phyloP scores from a whole-genome alignment of 2,888 invertebrate genomes.

The Sicus ferrugineus region DNA sequence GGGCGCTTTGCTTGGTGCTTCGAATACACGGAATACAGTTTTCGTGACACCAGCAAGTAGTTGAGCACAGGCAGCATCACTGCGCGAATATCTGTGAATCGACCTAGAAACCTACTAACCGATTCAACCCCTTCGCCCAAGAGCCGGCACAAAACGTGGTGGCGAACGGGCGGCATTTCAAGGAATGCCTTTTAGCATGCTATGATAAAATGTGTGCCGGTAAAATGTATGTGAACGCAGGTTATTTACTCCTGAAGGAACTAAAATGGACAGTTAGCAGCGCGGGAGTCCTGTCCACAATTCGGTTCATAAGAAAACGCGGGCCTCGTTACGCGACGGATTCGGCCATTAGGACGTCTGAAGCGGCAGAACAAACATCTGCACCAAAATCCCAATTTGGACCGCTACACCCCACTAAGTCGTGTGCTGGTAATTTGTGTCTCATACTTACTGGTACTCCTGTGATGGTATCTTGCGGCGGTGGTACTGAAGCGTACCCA shows the following conservation, averaged over 20 bases:
- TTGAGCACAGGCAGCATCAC: conserved; percentile 18
- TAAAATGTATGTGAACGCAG: neutral
- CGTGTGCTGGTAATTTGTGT: too few relatives aligned
- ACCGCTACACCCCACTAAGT: too few relatives aligned
- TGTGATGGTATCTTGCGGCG: conserved; percentile 62
- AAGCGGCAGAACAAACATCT: too few relatives aligned
- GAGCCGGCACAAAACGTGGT: neutral
- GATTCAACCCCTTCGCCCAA: neutral
- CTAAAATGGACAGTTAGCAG: neutral
- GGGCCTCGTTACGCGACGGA: too few relatives aligned
- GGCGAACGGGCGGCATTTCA: neutral
- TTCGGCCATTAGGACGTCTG: too few relatives aligned
- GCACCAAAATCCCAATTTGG: too few relatives aligned
- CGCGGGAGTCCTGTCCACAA: too few relatives aligned
- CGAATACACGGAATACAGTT: neutral
- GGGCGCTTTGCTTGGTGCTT: neutral
- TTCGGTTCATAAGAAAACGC: too few relatives aligned
- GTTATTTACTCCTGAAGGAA: neutral
- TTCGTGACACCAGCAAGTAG: neutral
- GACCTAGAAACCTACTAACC: conserved; percentile 32
- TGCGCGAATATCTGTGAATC: conserved; percentile 17
- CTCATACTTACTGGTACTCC: conserved; percentile 62
- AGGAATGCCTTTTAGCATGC: neutral
- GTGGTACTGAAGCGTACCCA: conserved; percentile 62
- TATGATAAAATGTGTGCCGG: neutral